Evolutionary conservation across 2,888 invertebrate genomes (phyloP).

Genomic region (Tridacna crocea): DNA sequence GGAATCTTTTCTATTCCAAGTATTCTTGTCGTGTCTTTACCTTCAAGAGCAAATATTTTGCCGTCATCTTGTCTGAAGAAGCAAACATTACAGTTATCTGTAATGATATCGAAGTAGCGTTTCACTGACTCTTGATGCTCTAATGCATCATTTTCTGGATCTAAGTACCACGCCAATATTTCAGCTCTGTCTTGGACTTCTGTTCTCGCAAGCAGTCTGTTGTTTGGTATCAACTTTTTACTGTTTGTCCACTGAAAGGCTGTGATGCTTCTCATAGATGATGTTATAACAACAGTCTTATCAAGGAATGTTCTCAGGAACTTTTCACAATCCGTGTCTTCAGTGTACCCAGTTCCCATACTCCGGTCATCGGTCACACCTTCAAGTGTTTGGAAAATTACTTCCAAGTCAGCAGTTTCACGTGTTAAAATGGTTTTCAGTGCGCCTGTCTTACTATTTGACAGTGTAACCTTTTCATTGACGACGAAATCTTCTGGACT

Average conservation of each 20-base stretch:
- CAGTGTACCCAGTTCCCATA: background rate
- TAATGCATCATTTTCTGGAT: background rate
- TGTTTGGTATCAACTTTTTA: background rate
- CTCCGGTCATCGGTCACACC: background rate
- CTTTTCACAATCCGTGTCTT: constrained; percentile 7
- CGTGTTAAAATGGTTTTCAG: background rate
- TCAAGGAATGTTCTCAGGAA: background rate
- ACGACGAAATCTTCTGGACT: background rate
- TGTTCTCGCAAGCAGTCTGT: background rate
- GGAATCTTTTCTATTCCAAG: constrained; percentile 31
- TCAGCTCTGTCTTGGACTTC: constrained; percentile 29
- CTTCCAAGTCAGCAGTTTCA: background rate
- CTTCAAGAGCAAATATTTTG: background rate
- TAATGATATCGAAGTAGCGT: constrained; percentile 1
- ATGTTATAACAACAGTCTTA: constrained; percentile 20
- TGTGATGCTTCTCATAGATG: constrained; percentile 36
- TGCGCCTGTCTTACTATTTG: no score
- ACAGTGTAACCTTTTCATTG: background rate
- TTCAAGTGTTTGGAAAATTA: background rate
- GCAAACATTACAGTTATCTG: constrained; percentile 1
- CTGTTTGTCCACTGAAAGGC: constrained; percentile 50
- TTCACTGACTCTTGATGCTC: background rate
- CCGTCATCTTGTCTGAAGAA: background rate
- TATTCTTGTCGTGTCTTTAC: background rate
- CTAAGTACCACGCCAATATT: constrained; percentile 34